A percentile compares a stretch with the other conserved stretches of the same genome.
Conservation (phyloP, 2,113 vertebrate species). For the Alethe diademata region DNA sequence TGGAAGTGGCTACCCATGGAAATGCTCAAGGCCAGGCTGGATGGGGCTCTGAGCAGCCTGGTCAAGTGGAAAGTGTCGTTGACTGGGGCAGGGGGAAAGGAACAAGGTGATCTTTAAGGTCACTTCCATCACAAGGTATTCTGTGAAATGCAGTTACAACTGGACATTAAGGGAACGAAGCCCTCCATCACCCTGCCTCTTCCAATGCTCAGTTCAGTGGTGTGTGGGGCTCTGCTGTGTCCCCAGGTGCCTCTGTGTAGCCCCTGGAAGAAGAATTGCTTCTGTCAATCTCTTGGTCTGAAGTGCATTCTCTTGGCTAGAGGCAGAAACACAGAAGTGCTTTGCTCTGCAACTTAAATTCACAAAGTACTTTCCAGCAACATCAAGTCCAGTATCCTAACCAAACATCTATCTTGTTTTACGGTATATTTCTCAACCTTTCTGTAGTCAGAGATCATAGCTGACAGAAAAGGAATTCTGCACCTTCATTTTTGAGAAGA, state of each 20-base stretch:
- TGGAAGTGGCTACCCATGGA: not conserved
- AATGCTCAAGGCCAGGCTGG: not conserved
- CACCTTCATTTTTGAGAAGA: not conserved
- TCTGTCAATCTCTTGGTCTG: not conserved
- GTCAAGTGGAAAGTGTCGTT: not conserved
- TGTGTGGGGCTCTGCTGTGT: not conserved
- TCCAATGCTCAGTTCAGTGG: not conserved
- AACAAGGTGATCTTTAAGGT: not conserved
- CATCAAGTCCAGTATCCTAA: not conserved
- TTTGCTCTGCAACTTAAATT: not conserved
- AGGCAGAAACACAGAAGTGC: not conserved
- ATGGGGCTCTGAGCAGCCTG: not conserved
- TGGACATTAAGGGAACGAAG: not conserved
- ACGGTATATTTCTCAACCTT: not conserved
- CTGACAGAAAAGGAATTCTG: not conserved
- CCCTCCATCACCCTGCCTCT: not conserved
- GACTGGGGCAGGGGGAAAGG: too few relatives aligned
- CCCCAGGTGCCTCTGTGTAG: not conserved
- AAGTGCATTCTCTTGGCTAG: not conserved
- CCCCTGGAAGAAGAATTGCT: not conserved
- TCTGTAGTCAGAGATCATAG: not conserved
- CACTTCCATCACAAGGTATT: not conserved
- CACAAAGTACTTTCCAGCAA: not conserved
- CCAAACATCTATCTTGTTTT: not conserved
- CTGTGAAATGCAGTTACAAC: not conserved